A percentile compares a stretch with the other conserved stretches of the same genome.
Conservation (phyloP, 2,113 vertebrate genomes). For the Toxotes jaculatrix region DNA sequence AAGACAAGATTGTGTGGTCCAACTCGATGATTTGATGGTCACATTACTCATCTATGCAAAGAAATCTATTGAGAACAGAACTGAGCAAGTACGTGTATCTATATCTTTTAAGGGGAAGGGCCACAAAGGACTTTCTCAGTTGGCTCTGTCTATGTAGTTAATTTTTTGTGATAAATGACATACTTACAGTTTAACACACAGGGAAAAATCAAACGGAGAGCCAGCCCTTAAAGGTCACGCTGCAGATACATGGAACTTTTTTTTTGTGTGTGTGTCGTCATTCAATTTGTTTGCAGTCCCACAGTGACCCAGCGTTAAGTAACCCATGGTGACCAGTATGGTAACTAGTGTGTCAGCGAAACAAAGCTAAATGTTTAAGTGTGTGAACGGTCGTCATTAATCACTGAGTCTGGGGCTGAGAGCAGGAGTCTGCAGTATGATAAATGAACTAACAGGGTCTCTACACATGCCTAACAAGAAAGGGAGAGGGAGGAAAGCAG, state of each 20-base stretch:
- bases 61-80: background rate
- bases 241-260: slow-evolving; percentile 22
- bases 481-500: slow-evolving; percentile 32
- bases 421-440: slow-evolving; percentile 70
- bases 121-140: background rate
- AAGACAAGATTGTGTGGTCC: background rate
- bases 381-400: slow-evolving; percentile 79
- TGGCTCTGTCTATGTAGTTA: slow-evolving; percentile 4
- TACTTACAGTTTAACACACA: slow-evolving; percentile 31
- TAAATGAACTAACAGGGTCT: slow-evolving; percentile 75
- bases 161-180: slow-evolving; percentile 52
- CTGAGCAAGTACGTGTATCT: background rate
- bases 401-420: slow-evolving; percentile 71
- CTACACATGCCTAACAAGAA: slow-evolving; percentile 69
- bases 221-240: slow-evolving; percentile 64
- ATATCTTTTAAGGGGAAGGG: slow-evolving; percentile 1
- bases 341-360: slow-evolving; percentile 78
- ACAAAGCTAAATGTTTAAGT: slow-evolving; percentile 84
- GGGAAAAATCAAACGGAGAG: slow-evolving; percentile 20
- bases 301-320: slow-evolving; percentile 62
- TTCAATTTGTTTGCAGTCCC: slow-evolving; percentile 48
- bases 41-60: background rate
- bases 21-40: background rate
- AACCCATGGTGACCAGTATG: slow-evolving; percentile 65
- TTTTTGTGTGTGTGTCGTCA: slow-evolving; percentile 11